phyloP scores from a whole-genome alignment of 2,113 vertebrate species.

The Montifringilla adamsi region DNA sequence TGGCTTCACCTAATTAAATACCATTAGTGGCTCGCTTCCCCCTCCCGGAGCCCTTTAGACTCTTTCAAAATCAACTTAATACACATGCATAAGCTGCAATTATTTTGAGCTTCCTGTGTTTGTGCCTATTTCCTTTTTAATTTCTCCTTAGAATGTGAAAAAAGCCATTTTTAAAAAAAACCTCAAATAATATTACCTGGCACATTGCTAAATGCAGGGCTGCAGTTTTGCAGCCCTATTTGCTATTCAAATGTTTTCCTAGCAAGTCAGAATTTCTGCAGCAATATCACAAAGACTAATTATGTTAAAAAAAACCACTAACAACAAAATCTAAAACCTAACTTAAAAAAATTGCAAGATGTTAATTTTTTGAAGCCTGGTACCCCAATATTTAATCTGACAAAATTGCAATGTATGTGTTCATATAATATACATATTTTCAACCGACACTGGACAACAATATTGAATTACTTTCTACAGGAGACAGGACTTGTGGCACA shows the following conservation, averaged over 20 bases:
- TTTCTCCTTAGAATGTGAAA: not conserved
- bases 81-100: not conserved
- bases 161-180: not conserved
- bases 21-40: fast-evolving
- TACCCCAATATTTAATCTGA: not conserved
- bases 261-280: not conserved
- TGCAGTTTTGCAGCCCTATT: not conserved
- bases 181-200: not conserved
- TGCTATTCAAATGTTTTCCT: not conserved
- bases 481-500: not conserved
- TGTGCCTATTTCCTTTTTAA: not conserved
- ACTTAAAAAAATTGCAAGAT: not conserved
- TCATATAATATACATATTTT: not conserved
- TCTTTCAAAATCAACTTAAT: not conserved
- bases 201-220: not conserved
- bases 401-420: not conserved
- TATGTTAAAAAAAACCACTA: not conserved
- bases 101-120: not conserved
- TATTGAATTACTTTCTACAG: not conserved
- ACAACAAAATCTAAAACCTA: not conserved
- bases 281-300: not conserved
- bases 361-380: not conserved
- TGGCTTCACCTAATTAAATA: not conserved
- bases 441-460: not conserved
- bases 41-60: not conserved